Conservation (phyloP, 2,113 vertebrate genomes). For the Silurus asotus region DNA sequence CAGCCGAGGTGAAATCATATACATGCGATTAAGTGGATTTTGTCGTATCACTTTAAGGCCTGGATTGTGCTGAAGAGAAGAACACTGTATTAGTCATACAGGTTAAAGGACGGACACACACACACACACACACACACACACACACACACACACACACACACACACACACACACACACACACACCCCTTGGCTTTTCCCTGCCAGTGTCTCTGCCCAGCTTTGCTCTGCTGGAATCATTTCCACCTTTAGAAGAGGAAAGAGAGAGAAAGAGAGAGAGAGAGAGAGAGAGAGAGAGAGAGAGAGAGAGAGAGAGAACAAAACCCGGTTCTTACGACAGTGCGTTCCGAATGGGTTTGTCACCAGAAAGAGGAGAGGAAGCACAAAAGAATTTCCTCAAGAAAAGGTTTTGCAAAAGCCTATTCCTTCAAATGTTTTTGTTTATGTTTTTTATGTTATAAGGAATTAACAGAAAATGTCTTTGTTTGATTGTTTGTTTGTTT, state of each 20-base stretch:
- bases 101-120: background rate
- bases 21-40: background rate
- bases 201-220: slow-evolving; percentile 16
- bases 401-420: background rate
- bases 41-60: slow-evolving; percentile 6
- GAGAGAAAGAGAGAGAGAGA: too few species aligned
- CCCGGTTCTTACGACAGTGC: background rate
- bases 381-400: background rate
- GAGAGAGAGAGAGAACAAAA: background rate
- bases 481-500: too few species aligned
- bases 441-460: background rate
- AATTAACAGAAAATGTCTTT: background rate
- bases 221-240: slow-evolving; percentile 67
- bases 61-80: slow-evolving; percentile 14
- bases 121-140: slow-evolving; percentile 16
- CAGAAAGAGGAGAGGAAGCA: background rate
- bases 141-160: slow-evolving; percentile 24
- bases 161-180: slow-evolving; percentile 18
- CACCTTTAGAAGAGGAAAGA: slow-evolving; percentile 25
- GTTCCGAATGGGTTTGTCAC: background rate
- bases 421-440: background rate
- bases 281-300: background rate
- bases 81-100: slow-evolving; percentile 37
- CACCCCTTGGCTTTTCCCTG: slow-evolving; percentile 26
- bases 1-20: background rate